A percentile compares a stretch with the other conserved stretches of the same genome.
Evolutionary conservation across 2,797 vertebrate species (phyloP).

Genomic region (Echeneis naucrates): DNA sequence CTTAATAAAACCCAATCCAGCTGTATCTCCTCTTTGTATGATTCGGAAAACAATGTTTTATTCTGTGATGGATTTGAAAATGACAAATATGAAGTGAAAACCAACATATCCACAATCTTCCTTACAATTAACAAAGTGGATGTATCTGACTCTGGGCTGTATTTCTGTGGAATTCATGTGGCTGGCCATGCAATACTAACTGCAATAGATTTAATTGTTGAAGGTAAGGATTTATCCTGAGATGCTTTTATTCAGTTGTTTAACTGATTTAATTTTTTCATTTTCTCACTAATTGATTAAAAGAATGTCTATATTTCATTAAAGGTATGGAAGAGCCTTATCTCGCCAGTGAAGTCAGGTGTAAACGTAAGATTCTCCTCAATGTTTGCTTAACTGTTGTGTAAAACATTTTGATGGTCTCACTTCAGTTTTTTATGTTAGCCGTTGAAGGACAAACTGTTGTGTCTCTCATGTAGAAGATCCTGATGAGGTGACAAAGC

Average conservation of each 20-base stretch:
- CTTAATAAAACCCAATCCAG: constrained; percentile 2
- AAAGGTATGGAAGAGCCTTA: too few species aligned
- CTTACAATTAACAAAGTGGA: not conserved
- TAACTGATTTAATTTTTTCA: too few species aligned
- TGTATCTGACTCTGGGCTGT: not conserved
- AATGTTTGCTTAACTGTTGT: too few species aligned
- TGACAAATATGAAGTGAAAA: not conserved
- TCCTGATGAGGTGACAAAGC: not conserved
- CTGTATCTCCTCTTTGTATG: not conserved
- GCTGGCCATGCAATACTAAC: not conserved
- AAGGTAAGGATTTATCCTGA: not conserved
- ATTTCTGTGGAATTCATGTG: not conserved
- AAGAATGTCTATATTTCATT: too few species aligned
- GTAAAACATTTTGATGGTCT: too few species aligned
- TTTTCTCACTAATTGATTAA: too few species aligned
- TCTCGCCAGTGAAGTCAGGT: too few species aligned
- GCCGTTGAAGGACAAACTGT: not conserved
- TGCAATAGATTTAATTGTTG: not conserved
- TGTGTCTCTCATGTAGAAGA: not conserved
- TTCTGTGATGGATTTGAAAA: not conserved
- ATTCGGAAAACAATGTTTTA: rapidly evolving
- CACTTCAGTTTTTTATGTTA: not conserved
- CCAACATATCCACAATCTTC: not conserved
- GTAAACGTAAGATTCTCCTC: too few species aligned
- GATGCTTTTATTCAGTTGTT: too few species aligned